Conservation (phyloP, 2,797 vertebrate genomes). For the Coluber constrictor region DNA sequence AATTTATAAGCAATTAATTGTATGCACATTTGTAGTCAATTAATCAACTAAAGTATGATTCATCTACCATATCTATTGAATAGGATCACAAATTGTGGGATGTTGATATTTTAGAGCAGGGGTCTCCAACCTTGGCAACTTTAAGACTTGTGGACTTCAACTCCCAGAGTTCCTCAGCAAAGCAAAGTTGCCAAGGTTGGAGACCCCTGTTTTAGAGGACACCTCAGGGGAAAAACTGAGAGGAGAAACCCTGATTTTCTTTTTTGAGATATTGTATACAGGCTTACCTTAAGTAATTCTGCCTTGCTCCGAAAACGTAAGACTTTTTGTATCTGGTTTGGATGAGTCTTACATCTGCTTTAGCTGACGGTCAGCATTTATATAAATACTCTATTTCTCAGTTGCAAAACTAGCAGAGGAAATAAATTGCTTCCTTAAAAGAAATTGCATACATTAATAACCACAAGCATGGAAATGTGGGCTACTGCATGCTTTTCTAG, state of each 20-base stretch:
- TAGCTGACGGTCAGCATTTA: background rate
- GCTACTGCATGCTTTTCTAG: background rate
- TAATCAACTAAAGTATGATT: background rate
- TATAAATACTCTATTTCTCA: background rate
- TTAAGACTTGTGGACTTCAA: no score
- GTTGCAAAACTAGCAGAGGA: background rate
- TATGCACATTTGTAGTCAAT: background rate
- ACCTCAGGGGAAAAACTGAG: no score
- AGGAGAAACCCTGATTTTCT: no score
- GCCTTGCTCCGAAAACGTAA: background rate
- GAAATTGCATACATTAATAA: background rate
- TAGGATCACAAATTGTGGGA: background rate
- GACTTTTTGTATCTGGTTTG: background rate
- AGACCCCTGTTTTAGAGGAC: background rate
- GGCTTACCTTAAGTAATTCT: constrained; percentile 5
- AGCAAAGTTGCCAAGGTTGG: no score
- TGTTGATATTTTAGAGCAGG: background rate
- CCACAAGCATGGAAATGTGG: background rate
- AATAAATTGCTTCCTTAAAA: constrained; percentile 1
- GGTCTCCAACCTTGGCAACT: no score
- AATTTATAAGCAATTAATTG: background rate
- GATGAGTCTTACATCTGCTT: background rate
- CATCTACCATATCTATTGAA: background rate
- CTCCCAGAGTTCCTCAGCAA: no score
- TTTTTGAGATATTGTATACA: no score